These are phyloP conservation scores for Loripinus fragilis DNA, from an alignment of 2,888 invertebrate genomes.

Conservation along the genomic window DNA sequence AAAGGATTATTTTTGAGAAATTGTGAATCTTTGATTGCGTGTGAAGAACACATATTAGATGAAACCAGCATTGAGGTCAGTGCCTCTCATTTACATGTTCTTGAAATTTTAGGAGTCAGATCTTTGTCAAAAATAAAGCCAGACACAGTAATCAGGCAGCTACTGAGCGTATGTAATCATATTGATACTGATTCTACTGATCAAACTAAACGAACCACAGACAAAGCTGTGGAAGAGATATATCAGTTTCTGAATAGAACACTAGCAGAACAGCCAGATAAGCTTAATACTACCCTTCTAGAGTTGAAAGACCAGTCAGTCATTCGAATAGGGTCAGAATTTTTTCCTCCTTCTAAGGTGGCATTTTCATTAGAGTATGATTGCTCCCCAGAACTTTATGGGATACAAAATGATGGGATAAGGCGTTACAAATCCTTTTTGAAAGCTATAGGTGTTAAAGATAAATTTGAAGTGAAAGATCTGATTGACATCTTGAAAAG, in stretches of 20 bases:
- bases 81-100: background rate
- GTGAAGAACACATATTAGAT: background rate
- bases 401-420: background rate
- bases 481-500: background rate
- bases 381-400: conserved; percentile 4
- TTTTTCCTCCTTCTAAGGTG: background rate
- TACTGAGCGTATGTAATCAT: background rate
- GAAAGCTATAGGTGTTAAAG: background rate
- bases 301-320: background rate
- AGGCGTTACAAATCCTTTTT: background rate
- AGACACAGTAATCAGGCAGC: background rate
- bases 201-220: background rate
- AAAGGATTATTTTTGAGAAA: background rate
- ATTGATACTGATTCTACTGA: background rate
- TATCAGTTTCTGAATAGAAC: background rate
- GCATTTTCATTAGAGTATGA: background rate
- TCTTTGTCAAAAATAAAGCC: too few relatives aligned
- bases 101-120: background rate
- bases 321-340: background rate
- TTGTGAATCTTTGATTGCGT: background rate
- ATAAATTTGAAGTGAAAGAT: background rate
- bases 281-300: background rate
- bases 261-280: background rate
- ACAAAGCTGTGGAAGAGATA: background rate
- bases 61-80: too few relatives aligned